Evolutionary conservation across 2,113 vertebrate species (phyloP), one percentile per base, ranked within the genome.

Genomic region (Thunnus thynnus): DNA sequence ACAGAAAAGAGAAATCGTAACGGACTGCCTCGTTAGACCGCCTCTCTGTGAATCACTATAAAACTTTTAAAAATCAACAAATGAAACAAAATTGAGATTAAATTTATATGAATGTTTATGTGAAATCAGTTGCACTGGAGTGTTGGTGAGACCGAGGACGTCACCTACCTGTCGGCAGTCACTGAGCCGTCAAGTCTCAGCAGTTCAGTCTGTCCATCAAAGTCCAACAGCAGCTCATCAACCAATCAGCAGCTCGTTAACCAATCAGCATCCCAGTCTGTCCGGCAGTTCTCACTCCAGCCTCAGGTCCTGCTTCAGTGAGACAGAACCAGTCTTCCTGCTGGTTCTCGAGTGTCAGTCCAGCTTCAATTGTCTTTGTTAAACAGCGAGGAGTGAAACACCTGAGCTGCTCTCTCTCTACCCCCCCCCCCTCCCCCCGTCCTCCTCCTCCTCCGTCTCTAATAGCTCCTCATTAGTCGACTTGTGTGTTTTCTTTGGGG

Each of bases 381-480:
- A 32, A 48, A 18, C 18, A 44, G 52, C 32, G 66, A 52, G 22
- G 3, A 60, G 30, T 63, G 13, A 67, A 54, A 85, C 88, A 90
- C 74, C 86, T 84, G 81, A 81, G 70, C 65, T 22, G 20, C 18
- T 32, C 13, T 20, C n/a, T 48, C 4, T 61, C 52, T 1, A 9
- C 6, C 75, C 32, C 17, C 7, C 46, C 52, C 20, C 51, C 1
- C 51, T 2, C 51, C 36, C 2, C 36, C 32, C 32, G 3, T 1
- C 32, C 32, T 36, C 32, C 32, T 7, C 32, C 32, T 36, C 32
- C 32, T 32, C 12, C 0, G 13, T 51, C 68, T 65, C 72, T 62
- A 52, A 71, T 10, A 47, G 77, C 32, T 5, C 47, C 87, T 92
- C 89, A 92, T 91, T 88, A 91, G 90, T 41, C 14, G 4, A 63